These are phyloP conservation scores for Periophthalmus modestus DNA, from an alignment of 2,113 vertebrate genomes.

Conservation along the genomic window DNA sequence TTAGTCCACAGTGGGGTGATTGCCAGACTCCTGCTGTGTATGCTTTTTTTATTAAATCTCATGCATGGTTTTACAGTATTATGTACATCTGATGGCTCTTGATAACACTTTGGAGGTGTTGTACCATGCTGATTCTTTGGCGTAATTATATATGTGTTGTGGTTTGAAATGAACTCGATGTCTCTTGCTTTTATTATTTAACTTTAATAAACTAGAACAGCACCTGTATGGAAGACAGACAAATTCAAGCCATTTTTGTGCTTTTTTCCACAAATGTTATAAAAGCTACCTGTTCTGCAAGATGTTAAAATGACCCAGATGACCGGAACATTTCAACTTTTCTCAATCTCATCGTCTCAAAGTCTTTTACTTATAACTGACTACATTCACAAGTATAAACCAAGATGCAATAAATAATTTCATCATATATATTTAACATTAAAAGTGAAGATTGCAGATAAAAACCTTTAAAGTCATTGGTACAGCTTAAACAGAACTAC, in stretches of 20 bases:
- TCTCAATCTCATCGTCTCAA: not conserved
- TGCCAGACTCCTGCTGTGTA: constrained; percentile 27
- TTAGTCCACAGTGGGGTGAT: constrained; percentile 14
- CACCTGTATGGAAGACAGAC: not conserved
- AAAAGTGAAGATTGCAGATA: too few relatives aligned
- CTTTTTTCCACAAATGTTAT: too few relatives aligned
- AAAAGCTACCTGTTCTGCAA: too few relatives aligned
- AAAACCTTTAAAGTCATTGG: too few relatives aligned
- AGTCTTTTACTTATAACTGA: not conserved
- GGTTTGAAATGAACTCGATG: not conserved
- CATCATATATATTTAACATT: too few relatives aligned
- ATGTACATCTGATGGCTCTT: not conserved
- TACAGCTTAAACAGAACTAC: too few relatives aligned
- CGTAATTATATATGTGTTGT: not conserved
- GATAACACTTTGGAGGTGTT: not conserved
- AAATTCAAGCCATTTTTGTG: too few relatives aligned
- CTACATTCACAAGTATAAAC: too few relatives aligned
- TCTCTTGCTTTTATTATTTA: not conserved
- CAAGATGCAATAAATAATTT: too few relatives aligned
- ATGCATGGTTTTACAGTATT: constrained; percentile 24
- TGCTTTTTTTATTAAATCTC: constrained; percentile 27
- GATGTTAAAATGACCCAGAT: too few relatives aligned
- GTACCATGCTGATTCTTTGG: not conserved
- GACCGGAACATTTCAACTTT: too few relatives aligned
- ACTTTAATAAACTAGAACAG: not conserved